Conservation (phyloP, 2,888 invertebrate species). For the Oasisia sp. region DNA sequence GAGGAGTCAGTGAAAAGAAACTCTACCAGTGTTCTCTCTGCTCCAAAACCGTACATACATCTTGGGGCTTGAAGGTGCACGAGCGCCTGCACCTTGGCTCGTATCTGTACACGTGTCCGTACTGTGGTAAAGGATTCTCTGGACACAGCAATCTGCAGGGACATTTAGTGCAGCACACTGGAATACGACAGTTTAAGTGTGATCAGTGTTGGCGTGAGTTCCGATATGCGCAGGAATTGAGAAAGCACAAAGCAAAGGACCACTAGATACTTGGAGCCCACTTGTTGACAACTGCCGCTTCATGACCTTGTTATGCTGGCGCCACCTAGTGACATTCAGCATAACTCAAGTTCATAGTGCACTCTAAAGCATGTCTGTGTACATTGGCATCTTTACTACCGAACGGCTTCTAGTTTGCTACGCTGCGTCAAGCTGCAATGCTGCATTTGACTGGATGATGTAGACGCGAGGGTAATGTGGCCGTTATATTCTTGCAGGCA, state of each 20-base stretch:
- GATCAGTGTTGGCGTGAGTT: conserved; percentile 5
- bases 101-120: conserved; percentile 30
- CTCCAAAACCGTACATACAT: background rate
- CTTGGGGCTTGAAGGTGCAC: conserved; percentile 26
- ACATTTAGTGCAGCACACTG: conserved; percentile 11
- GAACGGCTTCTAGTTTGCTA: background rate
- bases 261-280: background rate
- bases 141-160: conserved; percentile 18
- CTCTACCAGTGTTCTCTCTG: conserved; percentile 5
- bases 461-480: background rate
- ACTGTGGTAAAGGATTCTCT: conserved; percentile 31
- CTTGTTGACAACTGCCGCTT: background rate
- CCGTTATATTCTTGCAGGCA: conserved; percentile 17
- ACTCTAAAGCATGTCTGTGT: background rate
- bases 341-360: conserved; percentile 17
- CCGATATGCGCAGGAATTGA: conserved; percentile 4
- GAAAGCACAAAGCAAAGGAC: conserved; percentile 17
- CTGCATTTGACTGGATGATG: background rate
- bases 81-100: conserved; percentile 28
- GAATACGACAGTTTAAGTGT: background rate
- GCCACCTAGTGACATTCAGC: background rate
- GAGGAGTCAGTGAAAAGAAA: conserved; percentile 4
- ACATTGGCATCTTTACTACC: background rate
- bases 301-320: conserved; percentile 12
- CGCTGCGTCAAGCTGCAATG: background rate